Conservation (phyloP, 1,140 invertebrate genomes). For the Tetramorium parvispinum region DNA sequence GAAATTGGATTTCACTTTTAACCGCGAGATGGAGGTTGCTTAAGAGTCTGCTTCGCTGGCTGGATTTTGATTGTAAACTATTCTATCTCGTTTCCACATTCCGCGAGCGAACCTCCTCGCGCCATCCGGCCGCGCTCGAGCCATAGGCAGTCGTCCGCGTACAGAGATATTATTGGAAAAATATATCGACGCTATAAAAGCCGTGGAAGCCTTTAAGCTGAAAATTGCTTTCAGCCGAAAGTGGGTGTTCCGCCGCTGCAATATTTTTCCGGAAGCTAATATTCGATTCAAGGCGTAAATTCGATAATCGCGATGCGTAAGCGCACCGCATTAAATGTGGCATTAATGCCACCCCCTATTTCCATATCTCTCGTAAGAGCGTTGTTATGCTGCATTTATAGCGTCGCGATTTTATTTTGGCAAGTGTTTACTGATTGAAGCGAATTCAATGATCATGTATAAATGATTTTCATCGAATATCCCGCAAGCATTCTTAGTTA, state of each 20-base stretch:
- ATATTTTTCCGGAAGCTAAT: slow-evolving; percentile 64
- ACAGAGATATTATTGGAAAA: slow-evolving; percentile 74
- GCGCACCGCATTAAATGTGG: slow-evolving; percentile 56
- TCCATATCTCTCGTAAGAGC: slow-evolving; percentile 34
- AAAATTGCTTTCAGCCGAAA: slow-evolving; percentile 74
- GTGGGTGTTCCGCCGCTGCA: slow-evolving; percentile 51
- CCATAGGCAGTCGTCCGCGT: slow-evolving; percentile 63
- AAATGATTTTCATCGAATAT: slow-evolving; percentile 4
- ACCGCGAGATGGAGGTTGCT: slow-evolving; percentile 65
- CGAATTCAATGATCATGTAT: neutral
- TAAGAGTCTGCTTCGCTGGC: slow-evolving; percentile 69
- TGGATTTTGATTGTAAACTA: slow-evolving; percentile 75
- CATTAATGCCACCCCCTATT: slow-evolving; percentile 57
- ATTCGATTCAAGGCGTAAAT: slow-evolving; percentile 66
- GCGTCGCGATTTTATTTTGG: neutral
- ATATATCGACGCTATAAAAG: slow-evolving; percentile 72
- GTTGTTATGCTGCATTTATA: slow-evolving; percentile 19
- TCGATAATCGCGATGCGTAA: slow-evolving; percentile 68
- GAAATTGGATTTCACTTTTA: slow-evolving; percentile 72
- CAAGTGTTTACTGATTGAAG: slow-evolving; percentile 1
- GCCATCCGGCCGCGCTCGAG: neutral
- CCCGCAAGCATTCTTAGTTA: neutral
- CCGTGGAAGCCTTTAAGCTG: slow-evolving; percentile 73
- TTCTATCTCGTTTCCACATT: slow-evolving; percentile 49
- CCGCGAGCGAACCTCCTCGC: slow-evolving; percentile 20